A percentile compares a stretch with the other conserved stretches of the same genome.
Conservation (phyloP, 2,113 vertebrate genomes). For the Vulpes vulpes region DNA sequence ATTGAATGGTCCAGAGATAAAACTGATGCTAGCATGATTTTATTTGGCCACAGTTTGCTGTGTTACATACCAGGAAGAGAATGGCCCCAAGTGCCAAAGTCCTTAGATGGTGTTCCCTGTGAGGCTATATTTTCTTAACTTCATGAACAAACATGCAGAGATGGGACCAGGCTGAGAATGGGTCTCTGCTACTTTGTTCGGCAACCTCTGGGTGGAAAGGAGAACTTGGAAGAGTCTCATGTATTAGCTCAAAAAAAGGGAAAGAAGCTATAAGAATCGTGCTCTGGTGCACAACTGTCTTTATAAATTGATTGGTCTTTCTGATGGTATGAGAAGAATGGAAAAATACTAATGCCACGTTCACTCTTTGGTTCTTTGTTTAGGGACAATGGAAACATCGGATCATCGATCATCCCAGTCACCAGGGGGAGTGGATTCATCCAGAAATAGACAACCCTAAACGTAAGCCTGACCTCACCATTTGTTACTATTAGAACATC, state of each 20-base stretch:
- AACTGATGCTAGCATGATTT: constrained; percentile 4
- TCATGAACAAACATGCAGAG: background rate
- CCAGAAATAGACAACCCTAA: constrained; percentile 93
- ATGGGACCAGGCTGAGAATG: background rate
- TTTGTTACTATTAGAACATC: constrained; percentile 90
- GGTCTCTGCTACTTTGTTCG: background rate
- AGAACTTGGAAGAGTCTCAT: background rate
- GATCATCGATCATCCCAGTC: constrained; percentile 91
- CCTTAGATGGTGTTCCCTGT: background rate
- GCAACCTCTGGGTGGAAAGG: background rate
- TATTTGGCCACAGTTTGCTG: constrained; percentile 57
- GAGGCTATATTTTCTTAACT: constrained; percentile 12
- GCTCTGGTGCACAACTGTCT: background rate
- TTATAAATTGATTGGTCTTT: constrained; percentile 33
- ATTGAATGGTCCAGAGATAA: constrained; percentile 10
- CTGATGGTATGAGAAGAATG: constrained; percentile 11
- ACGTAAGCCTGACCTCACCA: constrained; percentile 88
- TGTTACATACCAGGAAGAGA: background rate
- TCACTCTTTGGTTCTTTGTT: constrained; percentile 60
- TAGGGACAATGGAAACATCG: constrained; percentile 91
- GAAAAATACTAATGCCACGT: background rate
- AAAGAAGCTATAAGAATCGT: background rate
- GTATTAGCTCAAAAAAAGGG: background rate
- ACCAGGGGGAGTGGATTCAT: constrained; percentile 92
- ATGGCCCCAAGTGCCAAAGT: background rate